phyloP scores from a whole-genome alignment of 2,113 vertebrate genomes.

The Haemorhous mexicanus region DNA sequence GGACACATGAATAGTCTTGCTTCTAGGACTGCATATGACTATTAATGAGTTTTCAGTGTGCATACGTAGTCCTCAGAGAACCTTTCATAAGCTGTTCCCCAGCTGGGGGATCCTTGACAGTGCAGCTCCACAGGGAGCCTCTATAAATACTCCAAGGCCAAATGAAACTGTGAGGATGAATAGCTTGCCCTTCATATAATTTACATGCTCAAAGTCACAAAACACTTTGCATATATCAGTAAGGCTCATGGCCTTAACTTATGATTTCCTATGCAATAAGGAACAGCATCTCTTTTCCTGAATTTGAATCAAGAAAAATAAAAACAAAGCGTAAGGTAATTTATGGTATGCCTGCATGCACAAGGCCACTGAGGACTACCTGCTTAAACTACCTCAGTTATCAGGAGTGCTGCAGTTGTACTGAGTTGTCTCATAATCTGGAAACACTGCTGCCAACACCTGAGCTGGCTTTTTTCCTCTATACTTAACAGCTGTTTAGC shows the following conservation, averaged over 20 bases:
- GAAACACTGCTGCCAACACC: background rate
- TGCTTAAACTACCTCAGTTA: background rate
- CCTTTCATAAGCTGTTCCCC: constrained; percentile 7
- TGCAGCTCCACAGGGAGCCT: constrained; percentile 13
- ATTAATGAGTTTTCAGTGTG: constrained; percentile 33
- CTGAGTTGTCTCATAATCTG: background rate
- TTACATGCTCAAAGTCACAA: constrained; percentile 24
- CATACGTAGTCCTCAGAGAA: background rate
- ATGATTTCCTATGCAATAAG: background rate
- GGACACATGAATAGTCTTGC: background rate
- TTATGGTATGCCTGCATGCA: background rate
- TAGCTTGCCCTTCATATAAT: constrained; percentile 22
- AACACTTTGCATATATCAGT: constrained; percentile 2
- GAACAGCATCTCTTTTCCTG: background rate
- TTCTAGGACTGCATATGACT: background rate
- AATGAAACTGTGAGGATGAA: constrained; percentile 34
- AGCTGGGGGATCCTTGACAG: constrained; percentile 25
- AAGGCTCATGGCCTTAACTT: background rate
- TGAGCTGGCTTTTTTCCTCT: background rate
- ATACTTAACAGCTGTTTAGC: background rate
- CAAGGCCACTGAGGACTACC: background rate
- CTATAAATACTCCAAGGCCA: constrained; percentile 60
- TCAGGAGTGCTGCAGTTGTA: background rate
- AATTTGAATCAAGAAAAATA: constrained; percentile 14
- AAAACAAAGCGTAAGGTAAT: background rate